Percentiles rank a stretch among this genome's conserved stretches.
phyloP scores from a whole-genome alignment of 2,888 invertebrate species.

The Scaptomyza parva region DNA sequence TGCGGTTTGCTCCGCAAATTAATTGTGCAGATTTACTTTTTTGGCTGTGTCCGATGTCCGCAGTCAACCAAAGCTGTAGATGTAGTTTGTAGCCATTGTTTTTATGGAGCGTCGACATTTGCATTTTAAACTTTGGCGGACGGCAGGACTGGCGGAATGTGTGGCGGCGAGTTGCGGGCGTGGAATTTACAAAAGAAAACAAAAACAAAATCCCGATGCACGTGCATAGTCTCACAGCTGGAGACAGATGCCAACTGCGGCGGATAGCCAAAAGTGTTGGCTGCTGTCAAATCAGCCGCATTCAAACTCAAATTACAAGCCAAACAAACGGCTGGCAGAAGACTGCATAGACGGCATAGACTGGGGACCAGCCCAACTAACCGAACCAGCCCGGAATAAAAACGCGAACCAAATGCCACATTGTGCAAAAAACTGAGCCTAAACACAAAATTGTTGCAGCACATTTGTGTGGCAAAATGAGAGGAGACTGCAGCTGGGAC shows the following conservation, averaged over 20 bases:
- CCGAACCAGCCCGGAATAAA: conserved; percentile 39
- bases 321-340: conserved; percentile 59
- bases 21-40: conserved; percentile 72
- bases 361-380: conserved; percentile 18
- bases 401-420: conserved; percentile 56
- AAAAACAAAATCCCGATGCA: conserved; percentile 39
- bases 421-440: conserved; percentile 55
- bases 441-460: conserved; percentile 62
- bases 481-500: conserved; percentile 29
- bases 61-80: conserved; percentile 37
- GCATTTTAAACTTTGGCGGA: conserved; percentile 52
- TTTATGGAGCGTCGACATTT: conserved; percentile 61
- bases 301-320: conserved; percentile 77
- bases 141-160: conserved; percentile 38
- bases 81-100: conserved; percentile 51
- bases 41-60: conserved; percentile 39
- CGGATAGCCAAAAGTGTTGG: conserved; percentile 65
- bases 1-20: conserved; percentile 80
- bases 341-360: conserved; percentile 15
- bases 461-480: conserved; percentile 36
- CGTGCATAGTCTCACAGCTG: conserved; percentile 67
- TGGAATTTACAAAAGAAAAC: conserved; percentile 32
- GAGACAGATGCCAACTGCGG: conserved; percentile 56
- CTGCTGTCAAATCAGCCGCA: conserved; percentile 78
- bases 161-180: conserved; percentile 39